Evolutionary conservation across 2,888 invertebrate species (phyloP).

Genomic region (Venustoraphidia nigricollis): DNA sequence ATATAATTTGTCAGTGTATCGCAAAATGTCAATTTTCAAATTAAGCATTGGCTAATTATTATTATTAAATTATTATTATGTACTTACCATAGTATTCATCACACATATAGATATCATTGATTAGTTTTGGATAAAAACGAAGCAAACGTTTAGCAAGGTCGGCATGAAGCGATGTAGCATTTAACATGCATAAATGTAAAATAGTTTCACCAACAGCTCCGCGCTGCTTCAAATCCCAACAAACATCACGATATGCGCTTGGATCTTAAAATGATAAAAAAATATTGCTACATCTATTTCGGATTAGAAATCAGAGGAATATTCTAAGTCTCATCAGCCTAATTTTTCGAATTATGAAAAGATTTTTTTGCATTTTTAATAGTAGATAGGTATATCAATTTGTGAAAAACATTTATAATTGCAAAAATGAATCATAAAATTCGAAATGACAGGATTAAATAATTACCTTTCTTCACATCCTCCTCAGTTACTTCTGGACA

Average conservation of each 20-base stretch:
- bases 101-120: slow-evolving; percentile 89
- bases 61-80: slow-evolving; percentile 2
- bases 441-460: not conserved
- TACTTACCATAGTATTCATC: slow-evolving; percentile 89
- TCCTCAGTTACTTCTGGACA: slow-evolving; percentile 43
- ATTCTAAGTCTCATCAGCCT: too few species aligned
- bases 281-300: too few species aligned
- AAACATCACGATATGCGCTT: slow-evolving; percentile 63
- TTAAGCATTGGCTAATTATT: not conserved
- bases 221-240: slow-evolving; percentile 82
- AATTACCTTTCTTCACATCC: slow-evolving; percentile 28
- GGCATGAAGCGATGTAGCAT: slow-evolving; percentile 80
- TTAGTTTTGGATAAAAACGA: slow-evolving; percentile 84
- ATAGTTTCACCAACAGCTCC: slow-evolving; percentile 95
- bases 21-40: not conserved
- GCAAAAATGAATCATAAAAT: too few species aligned
- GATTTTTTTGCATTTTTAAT: too few species aligned
- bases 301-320: too few species aligned
- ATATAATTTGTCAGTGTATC: too few species aligned
- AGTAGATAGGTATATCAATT: too few species aligned
- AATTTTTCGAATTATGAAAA: too few species aligned
- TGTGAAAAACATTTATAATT: too few species aligned
- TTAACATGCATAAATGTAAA: slow-evolving; percentile 81
- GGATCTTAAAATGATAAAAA: slow-evolving; percentile 32
- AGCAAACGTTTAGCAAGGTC: slow-evolving; percentile 86